Base-by-base conservation (phyloP, 2,797 vertebrate species). In the Malurus splendens region DNA sequence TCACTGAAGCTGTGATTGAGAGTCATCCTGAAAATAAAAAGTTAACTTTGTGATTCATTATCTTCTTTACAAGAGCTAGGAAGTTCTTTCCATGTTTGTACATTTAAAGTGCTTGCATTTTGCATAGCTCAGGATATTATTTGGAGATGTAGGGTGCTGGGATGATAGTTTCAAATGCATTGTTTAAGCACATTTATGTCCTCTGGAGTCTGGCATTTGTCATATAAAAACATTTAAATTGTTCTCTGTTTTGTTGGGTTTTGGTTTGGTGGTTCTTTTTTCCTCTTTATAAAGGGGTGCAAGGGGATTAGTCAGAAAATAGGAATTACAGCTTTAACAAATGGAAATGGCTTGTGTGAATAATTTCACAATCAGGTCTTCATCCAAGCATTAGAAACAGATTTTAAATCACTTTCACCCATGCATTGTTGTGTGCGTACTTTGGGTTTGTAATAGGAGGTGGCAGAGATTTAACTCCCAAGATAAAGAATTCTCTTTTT, bases 241-340 rank as follows among this genome's bases (percentile, higher is more conserved):
- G 30, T 65, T 94, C 38, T 61, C 30, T 68, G 4, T 27, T 82
- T 66, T 59, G 27, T 54, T 71, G 36, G 4, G 24, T 33, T 54
- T 71, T 33, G 9, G 9, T 41, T 60, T 38, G 22, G 1, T 0
- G 30, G n/a, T 41, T 13, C 38, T 18, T 2, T 2, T 12, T 22
- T 23, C 14, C 18, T 65, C 15, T 51, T 92, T 74, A 75, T 44
- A 61, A 32, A 27, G n/a, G 8, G 12, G 7, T 41, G 9, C 13
- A 39, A 17, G 7, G 38, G 16, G 5, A 13, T 45, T 78, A 81
- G 55, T 65, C 48, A 72, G 70, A 67, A 55, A 76, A 64, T 75
- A 28, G 17, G 50, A 33, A 59, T 87, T 91, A 87, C 90, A 64
- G 54, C 56, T 93, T 92, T 92, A 90, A 72, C 56, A 91, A 92